Percentiles rank a stretch among this genome's conserved stretches.
phyloP scores from a whole-genome alignment of 2,113 vertebrate species.

The Pimephales promelas region DNA sequence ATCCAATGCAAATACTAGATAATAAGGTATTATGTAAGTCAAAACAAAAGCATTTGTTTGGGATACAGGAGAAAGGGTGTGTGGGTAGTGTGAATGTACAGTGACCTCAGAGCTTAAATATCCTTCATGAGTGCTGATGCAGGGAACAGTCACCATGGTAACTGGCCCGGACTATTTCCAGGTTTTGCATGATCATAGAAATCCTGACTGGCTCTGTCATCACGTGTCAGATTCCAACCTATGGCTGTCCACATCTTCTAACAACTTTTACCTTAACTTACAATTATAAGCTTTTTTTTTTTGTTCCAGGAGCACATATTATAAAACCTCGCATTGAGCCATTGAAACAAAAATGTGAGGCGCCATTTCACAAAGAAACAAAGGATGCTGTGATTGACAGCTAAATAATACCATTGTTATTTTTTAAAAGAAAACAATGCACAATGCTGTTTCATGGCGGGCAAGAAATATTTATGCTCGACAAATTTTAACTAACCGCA shows the following conservation, averaged over 20 bases:
- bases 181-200: neutral
- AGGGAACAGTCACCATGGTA: neutral
- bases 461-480: neutral
- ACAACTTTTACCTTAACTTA: neutral
- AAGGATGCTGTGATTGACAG: neutral
- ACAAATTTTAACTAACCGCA: neutral
- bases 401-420: neutral
- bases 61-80: neutral
- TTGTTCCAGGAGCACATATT: neutral
- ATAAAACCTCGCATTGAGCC: neutral
- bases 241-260: neutral
- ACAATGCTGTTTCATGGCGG: neutral
- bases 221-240: neutral
- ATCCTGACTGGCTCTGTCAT: neutral
- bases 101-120: conserved; percentile 24
- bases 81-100: neutral
- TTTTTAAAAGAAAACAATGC: neutral
- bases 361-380: neutral
- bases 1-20: conserved; percentile 9
- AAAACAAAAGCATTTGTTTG: conserved; percentile 13
- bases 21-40: neutral
- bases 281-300: neutral
- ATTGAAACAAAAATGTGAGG: neutral
- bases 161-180: conserved; percentile 1
- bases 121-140: neutral